Conservation (phyloP, 2,113 vertebrate species). For the Myodes glareolus region DNA sequence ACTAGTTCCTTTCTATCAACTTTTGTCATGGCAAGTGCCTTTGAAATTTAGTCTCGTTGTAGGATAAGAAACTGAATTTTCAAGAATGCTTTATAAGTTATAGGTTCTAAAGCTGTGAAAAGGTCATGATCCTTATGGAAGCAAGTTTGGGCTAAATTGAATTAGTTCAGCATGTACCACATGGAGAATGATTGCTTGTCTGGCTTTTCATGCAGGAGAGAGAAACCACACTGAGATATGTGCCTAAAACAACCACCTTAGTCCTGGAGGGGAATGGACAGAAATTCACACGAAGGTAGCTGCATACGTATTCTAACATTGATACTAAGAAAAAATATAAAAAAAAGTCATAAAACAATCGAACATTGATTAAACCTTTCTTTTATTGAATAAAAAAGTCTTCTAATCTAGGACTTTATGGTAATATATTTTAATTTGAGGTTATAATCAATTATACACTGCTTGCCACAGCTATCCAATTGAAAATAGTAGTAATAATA, state of each 20-base stretch:
- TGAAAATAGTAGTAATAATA: background rate
- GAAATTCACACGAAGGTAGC: background rate
- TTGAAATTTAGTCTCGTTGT: background rate
- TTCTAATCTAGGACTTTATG: background rate
- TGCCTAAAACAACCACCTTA: background rate
- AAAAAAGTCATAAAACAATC: background rate
- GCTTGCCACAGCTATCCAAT: background rate
- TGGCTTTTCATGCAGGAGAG: background rate
- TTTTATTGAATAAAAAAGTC: background rate
- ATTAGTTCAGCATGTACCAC: background rate
- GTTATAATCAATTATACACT: background rate
- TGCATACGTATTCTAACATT: background rate
- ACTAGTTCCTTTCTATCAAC: background rate
- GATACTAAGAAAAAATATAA: background rate
- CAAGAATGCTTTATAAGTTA: background rate
- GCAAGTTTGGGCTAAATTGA: background rate
- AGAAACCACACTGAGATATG: background rate
- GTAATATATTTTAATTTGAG: background rate
- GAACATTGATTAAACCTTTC: background rate
- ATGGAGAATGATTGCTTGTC: background rate
- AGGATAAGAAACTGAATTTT: background rate
- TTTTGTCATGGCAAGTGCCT: background rate
- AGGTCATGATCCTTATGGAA: background rate
- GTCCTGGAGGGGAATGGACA: background rate
- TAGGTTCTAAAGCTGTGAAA: background rate